Percentiles rank a stretch among this genome's conserved stretches.
Conservation (phyloP, 2,888 invertebrate genomes). For the Drosophila monieri region DNA sequence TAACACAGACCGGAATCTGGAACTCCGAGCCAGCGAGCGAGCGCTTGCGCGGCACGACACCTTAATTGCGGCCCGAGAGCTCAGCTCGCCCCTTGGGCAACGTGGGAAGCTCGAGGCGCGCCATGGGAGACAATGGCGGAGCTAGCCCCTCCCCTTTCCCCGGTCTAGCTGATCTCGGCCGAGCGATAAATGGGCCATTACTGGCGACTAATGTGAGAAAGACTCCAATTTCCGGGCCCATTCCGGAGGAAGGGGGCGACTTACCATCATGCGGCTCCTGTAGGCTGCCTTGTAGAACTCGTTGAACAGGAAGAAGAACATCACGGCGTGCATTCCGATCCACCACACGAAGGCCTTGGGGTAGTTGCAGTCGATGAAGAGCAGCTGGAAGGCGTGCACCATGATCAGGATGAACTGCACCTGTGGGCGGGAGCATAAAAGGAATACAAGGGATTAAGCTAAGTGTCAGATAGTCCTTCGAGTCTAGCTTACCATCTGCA, state of each 20-base stretch:
- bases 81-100: slow-evolving; percentile 20
- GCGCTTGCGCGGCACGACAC: slow-evolving; percentile 21
- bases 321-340: slow-evolving; percentile 97
- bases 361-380: slow-evolving; percentile 96
- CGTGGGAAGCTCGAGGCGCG: slow-evolving; percentile 39
- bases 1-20: slow-evolving; percentile 60
- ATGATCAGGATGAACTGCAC: slow-evolving; percentile 95
- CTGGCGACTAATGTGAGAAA: slow-evolving; percentile 34
- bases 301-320: slow-evolving; percentile 98
- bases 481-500: slow-evolving; percentile 91
- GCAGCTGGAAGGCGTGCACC: slow-evolving; percentile 95
- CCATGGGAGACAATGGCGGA: slow-evolving; percentile 21
- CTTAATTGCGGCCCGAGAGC: slow-evolving; percentile 24
- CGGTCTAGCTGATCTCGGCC: slow-evolving; percentile 17
- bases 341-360: slow-evolving; percentile 97
- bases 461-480: neutral
- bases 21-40: neutral
- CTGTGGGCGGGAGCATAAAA: slow-evolving; percentile 83
- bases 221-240: neutral
- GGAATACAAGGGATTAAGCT: neutral
- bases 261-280: slow-evolving; percentile 83
- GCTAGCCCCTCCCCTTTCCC: neutral
- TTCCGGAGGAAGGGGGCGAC: slow-evolving; percentile 39
- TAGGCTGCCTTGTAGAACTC: slow-evolving; percentile 96
- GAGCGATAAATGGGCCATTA: slow-evolving; percentile 25